Evolutionary conservation across 1,140 invertebrate genomes (phyloP), one percentile per base, ranked within the genome.

Genomic region (Aphidius gifuensis): DNA sequence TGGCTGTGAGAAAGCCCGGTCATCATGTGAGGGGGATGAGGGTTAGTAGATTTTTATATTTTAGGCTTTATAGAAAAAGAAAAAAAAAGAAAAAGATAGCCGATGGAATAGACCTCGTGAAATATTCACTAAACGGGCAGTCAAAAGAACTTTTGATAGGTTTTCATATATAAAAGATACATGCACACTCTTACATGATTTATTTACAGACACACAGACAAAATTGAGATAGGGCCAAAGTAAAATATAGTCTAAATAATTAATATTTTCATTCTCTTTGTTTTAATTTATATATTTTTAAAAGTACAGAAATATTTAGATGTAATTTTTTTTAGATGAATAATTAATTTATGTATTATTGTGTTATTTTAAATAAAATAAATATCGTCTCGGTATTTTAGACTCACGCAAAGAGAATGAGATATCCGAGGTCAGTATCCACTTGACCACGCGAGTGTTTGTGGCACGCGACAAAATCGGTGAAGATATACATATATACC

Each of bases 41-140:
- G 23, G 23, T 1, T 32, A 32, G 23, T 32, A 32, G 23, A 32
- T 32, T 32, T 32, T 16, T 16, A 16, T 16, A 16, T 16, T 16
- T 32, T 32, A 32, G 23, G 23, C 23, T 32, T 32, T 16, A 16
- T 16, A 16, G 16, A 16, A 16, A 16, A 16, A 16, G 16, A 16
- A 16, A 16, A 16, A 32, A 32, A 32, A 32, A 32, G 6, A 9
- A 1, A 45, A 45, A 8, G 4, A 45, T 3, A 11, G 8, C 44
- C 2, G 11, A 45, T 9, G 7, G 44, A 11, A 45, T 45, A 47
- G 51, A 62, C 21, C 53, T 61, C 59, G 61, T 71, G 54, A 72
- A 72, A 72, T 64, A 73, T 73, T 71, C 65, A 73, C 61, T 56
- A 65, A 66, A 70, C 66, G 69, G 16, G 64, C 68, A 63, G 58